Conservation (phyloP, 2,888 invertebrate genomes). For the Abrostola tripartita region DNA sequence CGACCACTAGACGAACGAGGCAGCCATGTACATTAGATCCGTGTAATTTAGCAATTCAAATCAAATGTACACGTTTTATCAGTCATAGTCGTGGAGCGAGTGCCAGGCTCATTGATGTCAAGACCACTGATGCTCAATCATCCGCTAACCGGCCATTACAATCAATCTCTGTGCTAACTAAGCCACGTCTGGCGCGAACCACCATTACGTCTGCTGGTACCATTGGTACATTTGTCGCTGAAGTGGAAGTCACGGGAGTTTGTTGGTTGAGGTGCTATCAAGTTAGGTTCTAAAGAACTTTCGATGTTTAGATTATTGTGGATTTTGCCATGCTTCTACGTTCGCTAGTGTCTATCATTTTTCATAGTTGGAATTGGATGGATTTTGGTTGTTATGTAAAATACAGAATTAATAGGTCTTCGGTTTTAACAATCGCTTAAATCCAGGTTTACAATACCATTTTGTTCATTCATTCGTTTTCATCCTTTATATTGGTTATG, state of each 20-base stretch:
- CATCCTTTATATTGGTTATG: too few species aligned
- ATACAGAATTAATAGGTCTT: conserved; percentile 2
- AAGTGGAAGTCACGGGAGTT: conserved; percentile 18
- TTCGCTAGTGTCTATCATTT: too few species aligned
- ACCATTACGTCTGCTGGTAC: conserved; percentile 54
- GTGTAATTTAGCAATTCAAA: conserved; percentile 6
- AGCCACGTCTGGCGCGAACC: conserved; percentile 58
- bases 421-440: too few species aligned
- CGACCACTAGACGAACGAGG: too few species aligned
- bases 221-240: conserved; percentile 34
- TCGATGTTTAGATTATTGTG: too few species aligned
- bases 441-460: too few species aligned
- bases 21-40: neutral
- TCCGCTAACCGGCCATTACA: conserved; percentile 55
- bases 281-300: too few species aligned
- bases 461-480: too few species aligned
- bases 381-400: conserved; percentile 38
- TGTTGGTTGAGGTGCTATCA: too few species aligned
- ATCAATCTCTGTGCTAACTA: conserved; percentile 62
- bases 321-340: too few species aligned
- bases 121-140: conserved; percentile 50
- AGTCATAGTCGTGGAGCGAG: conserved; percentile 36
- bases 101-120: conserved; percentile 56
- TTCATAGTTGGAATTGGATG: too few species aligned
- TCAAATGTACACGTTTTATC: conserved; percentile 26